A percentile compares a stretch with the other conserved stretches of the same genome.
Conservation (phyloP, 2,797 vertebrate genomes). For the Glossophaga mutica region DNA sequence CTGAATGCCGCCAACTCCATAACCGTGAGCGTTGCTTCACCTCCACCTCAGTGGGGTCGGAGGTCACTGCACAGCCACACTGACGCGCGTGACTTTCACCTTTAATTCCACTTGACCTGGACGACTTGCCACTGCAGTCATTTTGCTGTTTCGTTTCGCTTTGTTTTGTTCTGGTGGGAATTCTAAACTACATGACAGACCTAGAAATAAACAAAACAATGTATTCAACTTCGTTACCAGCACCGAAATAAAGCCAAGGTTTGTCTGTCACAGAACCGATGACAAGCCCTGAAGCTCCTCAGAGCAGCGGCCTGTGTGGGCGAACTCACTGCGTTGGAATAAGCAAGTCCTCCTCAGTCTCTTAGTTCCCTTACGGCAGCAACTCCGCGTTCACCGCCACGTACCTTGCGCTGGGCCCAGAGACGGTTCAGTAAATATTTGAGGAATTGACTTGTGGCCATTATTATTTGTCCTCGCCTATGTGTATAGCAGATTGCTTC, state of each 20-base stretch:
- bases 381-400: neutral
- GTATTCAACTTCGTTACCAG: neutral
- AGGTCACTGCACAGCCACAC: neutral
- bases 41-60: neutral
- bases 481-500: neutral
- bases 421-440: neutral
- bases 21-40: neutral
- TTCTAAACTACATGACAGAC: neutral
- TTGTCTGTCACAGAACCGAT: neutral
- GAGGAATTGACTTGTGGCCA: neutral
- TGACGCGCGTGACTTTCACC: neutral
- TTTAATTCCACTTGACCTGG: neutral
- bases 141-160: neutral
- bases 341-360: neutral
- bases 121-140: neutral
- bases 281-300: neutral
- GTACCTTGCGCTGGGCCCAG: neutral
- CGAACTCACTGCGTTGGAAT: neutral
- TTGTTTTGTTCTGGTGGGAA: neutral
- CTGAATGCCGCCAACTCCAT: neutral
- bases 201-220: neutral
- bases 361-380: rapidly evolving
- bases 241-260: neutral
- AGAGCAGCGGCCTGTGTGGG: neutral
- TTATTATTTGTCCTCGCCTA: neutral